Base-by-base conservation (phyloP, 92 coral and sea anemone species). In the Epizoanthus scotinus region DNA sequence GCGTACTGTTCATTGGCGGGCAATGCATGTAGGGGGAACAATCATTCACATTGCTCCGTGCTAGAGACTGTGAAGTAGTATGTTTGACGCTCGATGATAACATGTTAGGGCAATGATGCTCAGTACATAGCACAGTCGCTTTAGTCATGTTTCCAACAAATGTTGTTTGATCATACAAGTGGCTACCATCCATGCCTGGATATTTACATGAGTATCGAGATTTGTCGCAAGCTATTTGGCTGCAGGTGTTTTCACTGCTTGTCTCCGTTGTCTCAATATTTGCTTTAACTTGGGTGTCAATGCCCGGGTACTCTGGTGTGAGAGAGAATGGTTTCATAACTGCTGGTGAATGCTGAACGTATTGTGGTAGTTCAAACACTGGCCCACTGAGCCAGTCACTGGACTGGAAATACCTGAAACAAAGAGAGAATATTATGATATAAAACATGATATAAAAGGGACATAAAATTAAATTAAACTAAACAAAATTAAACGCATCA, bases 281-380 rank as follows among this genome's bases (percentile, higher is more conserved):
- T 20, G 73, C 61, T 42, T 78, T 61, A 20, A 22, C 54, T 8
- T 69, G 40, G 40, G 40, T 25, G 34, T 13, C 59, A 78, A 4
- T 79, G 21, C 31, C 28, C 42, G 50, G 9, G 36, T 13, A 22
- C 38, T 86, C 19, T 17, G 70, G 28, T 42, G 22, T 22, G n/a
- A 34, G 6, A 34, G 15, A 68, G 12, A 38, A 56, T 57, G 74
- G 73, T 13, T 55, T 34, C 29, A 73, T 57, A 56, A 25, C 17
- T 8, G 36, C 28, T 18, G 66, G 78, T 73, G 77, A 62, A 56
- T 80, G 73, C 67, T 63, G 78, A 54, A 81, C 44, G 70, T 82
- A 82, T 49, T 86, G 85, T 49, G 91, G 97, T 36, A 90, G 81
- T 61, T 87, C 97, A 82, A 87, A 90, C 52, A 88, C 86, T 49